These are phyloP conservation scores for Manduca sexta DNA, from an alignment of 1,140 invertebrate genomes.

Conservation along the genomic window DNA sequence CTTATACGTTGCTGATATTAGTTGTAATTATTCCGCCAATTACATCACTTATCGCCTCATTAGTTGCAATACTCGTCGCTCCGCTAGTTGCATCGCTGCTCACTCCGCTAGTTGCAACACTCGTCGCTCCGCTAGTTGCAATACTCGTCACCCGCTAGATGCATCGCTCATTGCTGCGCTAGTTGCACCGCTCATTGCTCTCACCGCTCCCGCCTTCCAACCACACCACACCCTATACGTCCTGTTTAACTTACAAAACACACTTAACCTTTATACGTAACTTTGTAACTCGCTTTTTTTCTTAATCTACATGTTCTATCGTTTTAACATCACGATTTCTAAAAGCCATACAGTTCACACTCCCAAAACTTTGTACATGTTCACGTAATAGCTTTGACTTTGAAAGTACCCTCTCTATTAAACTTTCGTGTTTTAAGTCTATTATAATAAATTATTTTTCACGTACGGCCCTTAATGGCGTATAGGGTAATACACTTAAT, in stretches of 20 bases:
- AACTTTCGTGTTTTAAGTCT: slow-evolving; percentile 6
- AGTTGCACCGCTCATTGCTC: too few relatives aligned
- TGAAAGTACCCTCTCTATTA: neutral
- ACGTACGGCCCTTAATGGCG: neutral
- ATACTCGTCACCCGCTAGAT: too few relatives aligned
- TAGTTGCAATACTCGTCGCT: too few relatives aligned
- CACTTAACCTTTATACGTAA: neutral
- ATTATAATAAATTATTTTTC: slow-evolving; percentile 9
- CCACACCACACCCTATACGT: neutral
- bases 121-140: too few relatives aligned
- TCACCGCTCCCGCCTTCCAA: neutral
- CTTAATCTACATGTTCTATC: slow-evolving; percentile 5
- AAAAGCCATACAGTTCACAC: slow-evolving; percentile 2
- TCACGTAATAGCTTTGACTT: slow-evolving; percentile 12
- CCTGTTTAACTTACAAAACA: neutral
- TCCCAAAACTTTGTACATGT: neutral
- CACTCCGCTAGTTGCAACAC: too few relatives aligned
- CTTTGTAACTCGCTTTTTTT: slow-evolving; percentile 1
- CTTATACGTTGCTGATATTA: too few relatives aligned
- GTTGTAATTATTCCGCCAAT: too few relatives aligned
- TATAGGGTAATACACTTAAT: too few relatives aligned
- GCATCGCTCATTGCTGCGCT: too few relatives aligned
- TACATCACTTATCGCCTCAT: too few relatives aligned
- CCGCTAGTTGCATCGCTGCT: too few relatives aligned
- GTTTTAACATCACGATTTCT: slow-evolving; percentile 10